A percentile compares a stretch with the other conserved stretches of the same genome.
Conservation (phyloP, 1,140 invertebrate genomes). For the Drosophila quadrilineata region DNA sequence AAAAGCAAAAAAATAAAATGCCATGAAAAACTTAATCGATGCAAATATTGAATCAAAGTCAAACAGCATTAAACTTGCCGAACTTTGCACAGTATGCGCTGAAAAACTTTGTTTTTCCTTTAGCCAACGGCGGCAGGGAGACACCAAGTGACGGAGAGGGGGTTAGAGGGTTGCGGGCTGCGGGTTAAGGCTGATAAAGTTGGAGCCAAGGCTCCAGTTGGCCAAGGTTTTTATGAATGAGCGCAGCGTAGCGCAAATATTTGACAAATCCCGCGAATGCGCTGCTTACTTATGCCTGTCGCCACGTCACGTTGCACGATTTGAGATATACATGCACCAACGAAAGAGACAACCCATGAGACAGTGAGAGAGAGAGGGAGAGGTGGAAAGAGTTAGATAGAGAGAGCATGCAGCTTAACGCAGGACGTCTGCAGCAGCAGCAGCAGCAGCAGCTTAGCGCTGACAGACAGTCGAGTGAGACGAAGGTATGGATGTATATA, state of each 20-base stretch:
- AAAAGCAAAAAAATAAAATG: neutral
- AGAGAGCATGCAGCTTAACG: no score
- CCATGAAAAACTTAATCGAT: constrained; percentile 63
- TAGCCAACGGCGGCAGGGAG: constrained; percentile 48
- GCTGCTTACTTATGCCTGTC: constrained; percentile 77
- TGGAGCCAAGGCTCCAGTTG: constrained; percentile 28
- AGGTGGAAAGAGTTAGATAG: no score
- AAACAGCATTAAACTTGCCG: constrained; percentile 76
- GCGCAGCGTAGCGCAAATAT: constrained; percentile 74
- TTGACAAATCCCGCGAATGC: constrained; percentile 77
- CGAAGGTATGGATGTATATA: no score
- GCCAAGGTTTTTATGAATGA: constrained; percentile 47
- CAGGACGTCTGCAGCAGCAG: no score
- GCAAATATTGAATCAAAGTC: constrained; percentile 79
- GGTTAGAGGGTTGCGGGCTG: constrained; percentile 9
- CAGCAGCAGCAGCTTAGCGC: no score
- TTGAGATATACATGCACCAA: no score
- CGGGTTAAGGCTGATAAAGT: constrained; percentile 23
- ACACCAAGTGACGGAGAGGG: constrained; percentile 7
- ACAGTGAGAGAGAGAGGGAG: no score
- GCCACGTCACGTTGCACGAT: constrained; percentile 39
- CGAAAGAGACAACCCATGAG: no score
- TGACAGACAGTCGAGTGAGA: no score
- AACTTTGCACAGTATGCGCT: constrained; percentile 59
- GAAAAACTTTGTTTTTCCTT: constrained; percentile 34